Conservation (phyloP, 1,140 invertebrate genomes). For the Drusus annulatus region DNA sequence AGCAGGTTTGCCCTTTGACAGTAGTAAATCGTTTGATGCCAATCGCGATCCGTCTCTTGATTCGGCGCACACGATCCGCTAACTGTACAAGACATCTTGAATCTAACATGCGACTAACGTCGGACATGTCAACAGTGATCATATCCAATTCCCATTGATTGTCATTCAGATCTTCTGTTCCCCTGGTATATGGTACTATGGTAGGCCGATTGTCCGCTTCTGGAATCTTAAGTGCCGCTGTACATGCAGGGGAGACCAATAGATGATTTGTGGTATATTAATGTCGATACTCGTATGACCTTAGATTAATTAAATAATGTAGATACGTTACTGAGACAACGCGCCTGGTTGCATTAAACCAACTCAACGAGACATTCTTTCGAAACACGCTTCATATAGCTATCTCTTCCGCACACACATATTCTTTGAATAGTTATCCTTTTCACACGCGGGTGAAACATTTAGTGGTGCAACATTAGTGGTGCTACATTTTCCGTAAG, state of each 20-base stretch:
- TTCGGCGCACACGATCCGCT: not conserved
- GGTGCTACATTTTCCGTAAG: too few relatives aligned
- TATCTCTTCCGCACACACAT: too few relatives aligned
- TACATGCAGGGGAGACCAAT: not conserved
- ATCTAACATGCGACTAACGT: not conserved
- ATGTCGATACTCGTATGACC: too few relatives aligned
- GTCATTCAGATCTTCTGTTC: not conserved
- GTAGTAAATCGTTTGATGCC: constrained; percentile 12
- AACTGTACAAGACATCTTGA: not conserved
- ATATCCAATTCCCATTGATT: constrained; percentile 24
- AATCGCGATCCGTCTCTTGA: not conserved
- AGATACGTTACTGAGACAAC: too few relatives aligned
- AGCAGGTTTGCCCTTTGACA: constrained; percentile 3
- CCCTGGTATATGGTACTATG: not conserved
- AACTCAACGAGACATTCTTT: too few relatives aligned
- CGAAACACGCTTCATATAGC: too few relatives aligned
- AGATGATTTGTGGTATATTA: not conserved
- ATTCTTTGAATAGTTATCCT: too few relatives aligned
- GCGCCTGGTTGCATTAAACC: too few relatives aligned
- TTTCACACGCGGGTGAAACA: too few relatives aligned
- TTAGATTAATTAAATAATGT: too few relatives aligned
- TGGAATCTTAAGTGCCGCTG: constrained; percentile 26
- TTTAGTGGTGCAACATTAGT: too few relatives aligned
- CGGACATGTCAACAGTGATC: constrained; percentile 1
- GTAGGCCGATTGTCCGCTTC: constrained; percentile 6